Conservation (phyloP, 1,140 invertebrate genomes). For the Orchestia grillus region DNA sequence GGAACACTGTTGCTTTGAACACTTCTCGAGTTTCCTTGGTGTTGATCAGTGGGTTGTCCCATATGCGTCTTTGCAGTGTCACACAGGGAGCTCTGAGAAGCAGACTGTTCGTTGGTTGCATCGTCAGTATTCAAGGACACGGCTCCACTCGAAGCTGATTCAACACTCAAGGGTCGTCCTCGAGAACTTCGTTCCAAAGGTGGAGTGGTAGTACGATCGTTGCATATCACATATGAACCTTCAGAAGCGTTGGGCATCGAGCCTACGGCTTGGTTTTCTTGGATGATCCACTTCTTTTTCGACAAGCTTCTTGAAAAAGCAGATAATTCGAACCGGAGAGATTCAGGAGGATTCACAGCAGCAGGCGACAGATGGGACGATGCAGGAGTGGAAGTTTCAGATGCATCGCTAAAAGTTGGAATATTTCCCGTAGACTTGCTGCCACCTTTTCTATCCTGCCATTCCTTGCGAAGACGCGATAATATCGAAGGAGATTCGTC, state of each 20-base stretch:
- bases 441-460: conserved; percentile 47
- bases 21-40: neutral
- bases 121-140: neutral
- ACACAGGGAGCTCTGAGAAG: neutral
- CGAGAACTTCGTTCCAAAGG: neutral
- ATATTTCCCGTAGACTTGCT: conserved; percentile 22
- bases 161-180: neutral
- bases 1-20: neutral
- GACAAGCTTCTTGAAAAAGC: conserved; percentile 40
- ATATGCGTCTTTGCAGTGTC: neutral
- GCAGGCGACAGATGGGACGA: neutral
- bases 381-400: too few relatives aligned
- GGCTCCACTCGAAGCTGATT: neutral
- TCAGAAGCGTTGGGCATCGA: neutral
- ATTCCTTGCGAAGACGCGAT: conserved; percentile 26
- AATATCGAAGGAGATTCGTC: conserved; percentile 30
- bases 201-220: neutral
- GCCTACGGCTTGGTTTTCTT: neutral
- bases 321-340: conserved; percentile 37
- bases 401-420: neutral
- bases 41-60: neutral
- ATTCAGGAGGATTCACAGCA: neutral
- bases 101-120: neutral
- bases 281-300: conserved; percentile 35
- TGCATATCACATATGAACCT: conserved; percentile 7